These are phyloP conservation scores for Palythoa caribaeorum DNA, from an alignment of 92 coral and sea anemone species.

Conservation along the genomic window DNA sequence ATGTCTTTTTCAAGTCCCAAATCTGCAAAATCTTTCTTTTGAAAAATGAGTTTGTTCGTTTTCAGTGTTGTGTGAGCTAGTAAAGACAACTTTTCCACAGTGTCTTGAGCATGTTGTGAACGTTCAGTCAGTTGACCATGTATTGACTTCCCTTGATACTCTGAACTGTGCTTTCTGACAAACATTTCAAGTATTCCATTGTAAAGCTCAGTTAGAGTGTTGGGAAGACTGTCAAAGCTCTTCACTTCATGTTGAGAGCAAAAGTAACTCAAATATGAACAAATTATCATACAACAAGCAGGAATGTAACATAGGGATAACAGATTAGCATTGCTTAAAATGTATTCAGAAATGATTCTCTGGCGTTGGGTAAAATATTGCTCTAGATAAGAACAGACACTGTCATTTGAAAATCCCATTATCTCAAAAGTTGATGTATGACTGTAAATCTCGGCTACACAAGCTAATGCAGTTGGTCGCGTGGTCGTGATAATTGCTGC, in stretches of 20 bases:
- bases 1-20: conserved; percentile 55
- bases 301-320: conserved; percentile 60
- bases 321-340: conserved; percentile 44
- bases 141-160: neutral
- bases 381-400: neutral
- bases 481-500: conserved; percentile 62
- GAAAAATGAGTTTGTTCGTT: conserved; percentile 14
- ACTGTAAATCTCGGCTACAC: conserved; percentile 4
- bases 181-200: conserved; percentile 34
- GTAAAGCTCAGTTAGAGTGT: conserved; percentile 23
- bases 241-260: neutral
- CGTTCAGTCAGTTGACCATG: neutral
- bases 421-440: neutral
- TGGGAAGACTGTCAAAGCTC: conserved; percentile 13
- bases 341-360: conserved; percentile 4
- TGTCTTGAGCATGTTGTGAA: conserved; percentile 1
- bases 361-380: neutral
- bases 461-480: conserved; percentile 44
- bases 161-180: conserved; percentile 11
- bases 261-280: conserved; percentile 45
- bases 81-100: conserved; percentile 6
- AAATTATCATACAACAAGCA: conserved; percentile 53
- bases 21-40: neutral
- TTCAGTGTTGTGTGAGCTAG: conserved; percentile 11
- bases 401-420: conserved; percentile 21